Base-by-base conservation (phyloP, 2,113 vertebrate genomes). In the Cryptoleucopteryx plumbea region DNA sequence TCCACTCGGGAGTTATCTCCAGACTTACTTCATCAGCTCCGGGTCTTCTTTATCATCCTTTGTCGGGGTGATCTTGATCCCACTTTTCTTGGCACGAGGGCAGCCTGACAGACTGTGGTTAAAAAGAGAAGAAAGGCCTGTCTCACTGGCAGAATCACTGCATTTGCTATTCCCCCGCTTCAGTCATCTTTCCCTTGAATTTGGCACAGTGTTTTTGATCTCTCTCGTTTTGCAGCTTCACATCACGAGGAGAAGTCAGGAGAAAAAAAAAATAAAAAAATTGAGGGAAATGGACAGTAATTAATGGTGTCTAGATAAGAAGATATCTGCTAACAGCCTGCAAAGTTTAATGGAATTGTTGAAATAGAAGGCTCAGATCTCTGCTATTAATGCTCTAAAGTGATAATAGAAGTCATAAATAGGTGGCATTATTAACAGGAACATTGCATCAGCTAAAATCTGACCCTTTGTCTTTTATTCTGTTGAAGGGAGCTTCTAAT, bases 61-160 rank as follows among this genome's bases (percentile, higher is more conserved):
- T 87, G 98, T 98, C 65, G 99, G 99, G 78, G 99, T 98, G 86
- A 98, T 98, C 99, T 99, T 99, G 98, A 99, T 98, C 98, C 99
- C 99, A 91, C 99, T 99, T 98, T 99, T 99, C 99, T 99, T 99
- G 99, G 99, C 99, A 98, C 99, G 99, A 95, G 99, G 99, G 98
- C 99, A 99, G 98, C 99, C 99, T 98, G 99, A 99, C 98, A 99
- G 98, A 99, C 99, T 99, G 98, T 97, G 98, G 88, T 96, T 91
- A 93, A 79, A 92, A 96, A 94, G 96, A 97, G 94, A 96, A 94
- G 91, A 97, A 85, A 96, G 83, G 70, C 50, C 84, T 90, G 58
- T 90, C 52, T 95, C 66, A 96, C 56, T 92, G 82, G 94, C 79
- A 96, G 75, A 92, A 72, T 82, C 89, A 70, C 85, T 79, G 89